Percentiles rank a stretch among this genome's conserved stretches.
phyloP scores from a whole-genome alignment of 1,140 invertebrate genomes.

The Drosophila funebris region DNA sequence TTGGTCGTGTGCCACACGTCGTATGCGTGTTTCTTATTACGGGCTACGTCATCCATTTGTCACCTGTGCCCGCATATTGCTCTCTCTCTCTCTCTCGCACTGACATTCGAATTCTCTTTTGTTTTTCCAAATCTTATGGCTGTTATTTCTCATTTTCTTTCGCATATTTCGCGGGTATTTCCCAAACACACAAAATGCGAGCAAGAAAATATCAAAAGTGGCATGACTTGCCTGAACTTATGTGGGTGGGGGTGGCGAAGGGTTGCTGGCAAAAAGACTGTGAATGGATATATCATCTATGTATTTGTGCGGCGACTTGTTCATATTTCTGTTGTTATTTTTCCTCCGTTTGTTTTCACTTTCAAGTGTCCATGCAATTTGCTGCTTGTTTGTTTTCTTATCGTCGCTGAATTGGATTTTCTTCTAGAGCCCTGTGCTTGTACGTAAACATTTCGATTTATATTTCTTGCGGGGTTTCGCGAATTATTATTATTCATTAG shows the following conservation, averaged over 20 bases:
- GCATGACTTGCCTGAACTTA: constrained; percentile 34
- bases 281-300: constrained; percentile 37
- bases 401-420: constrained; percentile 24
- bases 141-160: constrained; percentile 15
- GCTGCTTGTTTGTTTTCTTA: constrained; percentile 30
- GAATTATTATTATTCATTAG: background rate
- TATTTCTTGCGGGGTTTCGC: constrained; percentile 30
- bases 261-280: background rate
- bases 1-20: constrained; percentile 74
- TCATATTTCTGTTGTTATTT: constrained; percentile 40
- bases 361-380: constrained; percentile 27
- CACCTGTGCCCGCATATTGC: constrained; percentile 54
- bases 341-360: constrained; percentile 12
- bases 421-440: constrained; percentile 2
- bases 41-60: constrained; percentile 69
- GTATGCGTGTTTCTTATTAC: constrained; percentile 76
- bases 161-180: constrained; percentile 74
- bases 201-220: constrained; percentile 35
- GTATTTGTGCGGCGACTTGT: constrained; percentile 9
- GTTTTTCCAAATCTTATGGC: constrained; percentile 56
- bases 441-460: constrained; percentile 38
- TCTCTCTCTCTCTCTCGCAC: background rate
- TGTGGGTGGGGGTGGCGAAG: background rate
- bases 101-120: constrained; percentile 5
- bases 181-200: constrained; percentile 52